Evolutionary conservation across 2,113 vertebrate species (phyloP).

Genomic region (Marmota monax): DNA sequence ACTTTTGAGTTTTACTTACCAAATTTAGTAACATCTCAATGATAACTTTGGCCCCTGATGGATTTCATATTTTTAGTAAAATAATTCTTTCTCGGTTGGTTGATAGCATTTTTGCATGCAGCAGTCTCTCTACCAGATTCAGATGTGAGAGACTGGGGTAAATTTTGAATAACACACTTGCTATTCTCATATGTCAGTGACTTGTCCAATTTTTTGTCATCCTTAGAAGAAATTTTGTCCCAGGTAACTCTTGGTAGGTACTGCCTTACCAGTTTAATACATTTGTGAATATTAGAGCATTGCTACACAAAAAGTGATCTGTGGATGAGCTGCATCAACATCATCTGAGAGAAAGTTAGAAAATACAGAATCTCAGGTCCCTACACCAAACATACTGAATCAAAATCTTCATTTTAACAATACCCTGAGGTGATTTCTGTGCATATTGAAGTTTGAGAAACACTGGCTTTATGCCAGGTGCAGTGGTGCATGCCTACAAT

Average conservation of each 20-base stretch:
- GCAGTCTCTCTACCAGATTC: not conserved
- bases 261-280: not conserved
- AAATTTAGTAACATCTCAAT: not conserved
- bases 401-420: constrained; percentile 1
- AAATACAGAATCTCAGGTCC: not conserved
- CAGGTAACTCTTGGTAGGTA: not conserved
- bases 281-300: constrained; percentile 1
- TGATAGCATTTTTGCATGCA: not conserved
- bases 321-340: not conserved
- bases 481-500: no score
- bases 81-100: not conserved
- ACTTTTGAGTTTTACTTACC: constrained; percentile 4
- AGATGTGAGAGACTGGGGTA: not conserved
- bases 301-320: not conserved
- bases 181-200: not conserved
- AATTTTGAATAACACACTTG: not conserved
- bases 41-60: not conserved
- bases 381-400: not conserved
- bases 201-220: constrained; percentile 22
- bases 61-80: not conserved
- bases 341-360: not conserved
- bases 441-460: not conserved
- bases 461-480: no score
- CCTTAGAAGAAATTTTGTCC: not conserved
- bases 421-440: not conserved